Percentiles rank a stretch among this genome's conserved stretches.
Conservation (phyloP, 2,113 vertebrate genomes). For the Xiphophorus hellerii region DNA sequence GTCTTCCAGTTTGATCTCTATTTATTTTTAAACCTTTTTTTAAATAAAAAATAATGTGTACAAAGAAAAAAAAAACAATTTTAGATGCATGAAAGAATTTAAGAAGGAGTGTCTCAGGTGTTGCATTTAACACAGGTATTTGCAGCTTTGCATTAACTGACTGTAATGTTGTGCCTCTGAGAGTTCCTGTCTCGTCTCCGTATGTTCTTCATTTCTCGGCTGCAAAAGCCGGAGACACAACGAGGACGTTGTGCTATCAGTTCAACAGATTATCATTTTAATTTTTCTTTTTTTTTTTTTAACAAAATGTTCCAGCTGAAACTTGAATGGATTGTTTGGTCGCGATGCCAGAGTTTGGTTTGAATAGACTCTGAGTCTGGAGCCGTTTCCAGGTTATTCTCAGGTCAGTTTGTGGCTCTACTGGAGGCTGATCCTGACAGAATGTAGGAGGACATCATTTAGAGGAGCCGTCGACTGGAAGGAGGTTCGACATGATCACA, state of each 20-base stretch:
- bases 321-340: no score
- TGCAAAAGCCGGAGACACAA: neutral
- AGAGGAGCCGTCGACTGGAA: neutral
- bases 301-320: no score
- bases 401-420: neutral
- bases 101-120: conserved; percentile 58
- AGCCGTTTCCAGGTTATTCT: neutral
- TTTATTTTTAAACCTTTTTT: conserved; percentile 51
- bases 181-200: neutral
- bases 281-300: no score
- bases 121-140: neutral
- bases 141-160: neutral
- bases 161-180: neutral
- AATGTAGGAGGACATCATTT: neutral
- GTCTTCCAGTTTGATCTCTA: conserved; percentile 54
- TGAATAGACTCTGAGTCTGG: neutral
- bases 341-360: neutral
- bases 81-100: conserved; percentile 50
- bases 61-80: conserved; percentile 8
- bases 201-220: neutral
- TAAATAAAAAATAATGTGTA: neutral
- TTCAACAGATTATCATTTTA: neutral
- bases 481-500: no score
- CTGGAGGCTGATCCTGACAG: neutral
- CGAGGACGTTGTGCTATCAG: no score